Evolutionary conservation across 92 coral and sea anemone genomes (phyloP), one percentile per base, ranked within the genome.

Genomic region (Meandrina meandrites): DNA sequence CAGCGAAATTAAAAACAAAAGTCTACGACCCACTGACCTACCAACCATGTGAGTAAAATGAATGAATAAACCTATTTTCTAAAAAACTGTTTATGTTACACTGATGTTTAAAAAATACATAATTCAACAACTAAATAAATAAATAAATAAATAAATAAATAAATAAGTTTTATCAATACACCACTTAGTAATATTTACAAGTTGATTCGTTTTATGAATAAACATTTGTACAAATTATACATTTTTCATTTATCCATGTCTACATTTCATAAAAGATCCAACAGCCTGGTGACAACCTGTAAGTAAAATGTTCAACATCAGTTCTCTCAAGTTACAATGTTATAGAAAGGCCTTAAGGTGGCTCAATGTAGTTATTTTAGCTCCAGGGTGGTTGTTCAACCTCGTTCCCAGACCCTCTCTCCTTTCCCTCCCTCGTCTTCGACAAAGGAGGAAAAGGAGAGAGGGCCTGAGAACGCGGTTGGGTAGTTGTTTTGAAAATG

Each of bases 221-320:
- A 37, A 37, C 11, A 15, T 47, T 68, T 45, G 31, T 34, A 71
- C 79, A 83, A 83, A 48, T 31, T 14, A 19, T n/a, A 81, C 76
- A 60, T 58, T 34, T 3, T 31, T 69, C 19, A 71, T 35, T 5
- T 68, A 30, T 31, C 21, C 42, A 51, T 12, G 50, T 50, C 15
- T 7, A 32, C 34, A 28, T 21, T 18, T 86, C 74, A 90, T 78
- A 90, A 70, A 76, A 90, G 90, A 68, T 90, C 92, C 71, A 90
- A 40, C 68, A 90, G 74, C 75, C 90, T 90, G 58, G 92, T 86
- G n/a, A 90, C 92, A 81, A 90, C 88, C 92, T 90, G 88, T 14
- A 86, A 86, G 47, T 67, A 69, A 80, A 50, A 80, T 8, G 51
- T 17, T 36, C 3, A 60, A 48, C 48, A 67, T 80, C 21, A 34